phyloP scores from a whole-genome alignment of 1,140 invertebrate genomes.

The Carposina sasakii region DNA sequence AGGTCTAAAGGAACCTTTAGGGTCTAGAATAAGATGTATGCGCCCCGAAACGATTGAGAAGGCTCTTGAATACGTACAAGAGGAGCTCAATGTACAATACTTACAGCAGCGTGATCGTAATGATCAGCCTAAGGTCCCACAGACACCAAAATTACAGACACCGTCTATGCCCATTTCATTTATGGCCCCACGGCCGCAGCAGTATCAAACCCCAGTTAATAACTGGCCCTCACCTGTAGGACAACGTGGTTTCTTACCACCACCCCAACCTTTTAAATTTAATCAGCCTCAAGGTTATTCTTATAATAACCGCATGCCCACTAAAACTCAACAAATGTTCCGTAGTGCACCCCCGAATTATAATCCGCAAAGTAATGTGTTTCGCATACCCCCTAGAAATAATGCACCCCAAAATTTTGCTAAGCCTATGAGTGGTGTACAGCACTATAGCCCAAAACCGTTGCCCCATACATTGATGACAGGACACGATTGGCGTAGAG shows the following conservation, averaged over 20 bases:
- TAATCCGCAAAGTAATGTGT: slow-evolving; percentile 14
- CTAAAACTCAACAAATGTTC: slow-evolving; percentile 25
- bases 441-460: slow-evolving; percentile 17
- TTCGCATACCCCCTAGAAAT: slow-evolving; percentile 15
- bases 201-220: slow-evolving; percentile 4
- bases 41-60: slow-evolving; percentile 15
- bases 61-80: slow-evolving; percentile 16
- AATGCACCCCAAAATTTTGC: slow-evolving; percentile 5
- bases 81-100: slow-evolving; percentile 15
- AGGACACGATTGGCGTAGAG: slow-evolving; percentile 20
- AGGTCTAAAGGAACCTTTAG: slow-evolving; percentile 17
- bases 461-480: slow-evolving; percentile 12
- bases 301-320: slow-evolving; percentile 1
- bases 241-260: not conserved
- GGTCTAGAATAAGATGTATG: slow-evolving; percentile 17
- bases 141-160: not conserved
- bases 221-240: not conserved
- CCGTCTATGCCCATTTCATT: not conserved
- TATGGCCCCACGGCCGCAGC: not conserved
- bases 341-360: slow-evolving; percentile 22
- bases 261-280: not conserved
- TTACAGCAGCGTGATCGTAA: slow-evolving; percentile 14
- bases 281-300: not conserved
- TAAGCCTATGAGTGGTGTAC: slow-evolving; percentile 24
- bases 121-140: not conserved